Base-by-base conservation (phyloP, 1,140 invertebrate genomes). In the Bombus breviceps region DNA sequence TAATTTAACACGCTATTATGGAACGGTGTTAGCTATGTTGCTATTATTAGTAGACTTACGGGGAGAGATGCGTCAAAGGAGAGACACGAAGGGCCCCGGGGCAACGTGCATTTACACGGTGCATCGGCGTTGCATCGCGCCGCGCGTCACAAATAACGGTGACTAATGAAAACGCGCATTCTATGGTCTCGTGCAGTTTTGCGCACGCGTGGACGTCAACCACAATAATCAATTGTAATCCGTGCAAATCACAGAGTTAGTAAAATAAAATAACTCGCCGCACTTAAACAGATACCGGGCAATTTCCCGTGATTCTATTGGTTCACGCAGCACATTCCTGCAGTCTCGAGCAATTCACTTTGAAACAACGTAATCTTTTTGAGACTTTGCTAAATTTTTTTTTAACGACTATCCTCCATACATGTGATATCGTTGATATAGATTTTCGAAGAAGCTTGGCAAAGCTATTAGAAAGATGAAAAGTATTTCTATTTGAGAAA, bases 81-180 rank as follows among this genome's bases (percentile, higher is more conserved):
- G 47, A 83, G 75, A 78, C n/a, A 37, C 34, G 47, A 74, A 28
- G 71, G 53, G 41, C 78, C 76, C 47, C 71, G 74, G 74, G 80
- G 88, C 84, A 86, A 86, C 72, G 66, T 83, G 88, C 88, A 89
- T 89, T 89, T 86, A 78, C 87, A 83, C 79, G 84, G 59, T 81
- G 87, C 87, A 87, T 86, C 79, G 88, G 64, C 64, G 74, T 53
- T 62, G 78, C 83, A 88, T 89, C 79, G 86, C 79, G 87, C 71
- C 71, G 72, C 76, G 78, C 87, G 87, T 88, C 88, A 77, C 88
- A 89, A 89, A 89, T 89, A 89, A 89, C 88, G 87, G 88, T 89
- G 88, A 89, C 88, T 89, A 89, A 89, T 85, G 88, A 89, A 89
- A 89, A 89, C 72, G 72, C 74, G 88, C 83, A 66, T 88, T 88